phyloP scores from a whole-genome alignment of 2,888 invertebrate genomes.

The Saturnia japonica region DNA sequence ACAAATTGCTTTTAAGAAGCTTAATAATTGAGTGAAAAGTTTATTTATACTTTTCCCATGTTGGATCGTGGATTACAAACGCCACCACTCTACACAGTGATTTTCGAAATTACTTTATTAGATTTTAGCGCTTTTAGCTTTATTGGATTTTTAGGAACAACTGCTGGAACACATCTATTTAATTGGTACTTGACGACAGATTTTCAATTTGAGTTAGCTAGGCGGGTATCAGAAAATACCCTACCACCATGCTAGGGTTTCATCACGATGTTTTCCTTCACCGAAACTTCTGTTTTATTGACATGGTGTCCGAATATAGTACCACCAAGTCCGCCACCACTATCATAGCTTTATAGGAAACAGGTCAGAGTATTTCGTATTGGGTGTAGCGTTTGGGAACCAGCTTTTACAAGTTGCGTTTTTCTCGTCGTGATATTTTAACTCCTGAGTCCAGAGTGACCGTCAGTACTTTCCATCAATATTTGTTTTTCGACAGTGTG shows the following conservation, averaged over 20 bases:
- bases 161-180: not conserved
- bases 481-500: no score
- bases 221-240: not conserved
- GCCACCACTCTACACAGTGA: no score
- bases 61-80: no score
- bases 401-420: not conserved
- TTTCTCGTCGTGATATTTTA: not conserved
- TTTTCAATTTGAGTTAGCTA: not conserved
- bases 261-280: not conserved
- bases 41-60: no score
- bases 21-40: no score
- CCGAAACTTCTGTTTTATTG: not conserved
- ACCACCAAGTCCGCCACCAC: not conserved
- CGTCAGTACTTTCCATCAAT: not conserved
- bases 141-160: no score
- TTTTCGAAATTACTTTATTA: no score
- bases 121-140: no score
- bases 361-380: not conserved
- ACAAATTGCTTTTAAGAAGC: not conserved
- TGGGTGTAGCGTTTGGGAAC: not conserved
- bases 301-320: not conserved
- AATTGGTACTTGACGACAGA: not conserved
- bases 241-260: not conserved
- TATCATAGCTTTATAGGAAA: not conserved
- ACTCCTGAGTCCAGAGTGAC: not conserved